Evolutionary conservation across 2,888 invertebrate genomes (phyloP).

Genomic region (Pollenia labialis): DNA sequence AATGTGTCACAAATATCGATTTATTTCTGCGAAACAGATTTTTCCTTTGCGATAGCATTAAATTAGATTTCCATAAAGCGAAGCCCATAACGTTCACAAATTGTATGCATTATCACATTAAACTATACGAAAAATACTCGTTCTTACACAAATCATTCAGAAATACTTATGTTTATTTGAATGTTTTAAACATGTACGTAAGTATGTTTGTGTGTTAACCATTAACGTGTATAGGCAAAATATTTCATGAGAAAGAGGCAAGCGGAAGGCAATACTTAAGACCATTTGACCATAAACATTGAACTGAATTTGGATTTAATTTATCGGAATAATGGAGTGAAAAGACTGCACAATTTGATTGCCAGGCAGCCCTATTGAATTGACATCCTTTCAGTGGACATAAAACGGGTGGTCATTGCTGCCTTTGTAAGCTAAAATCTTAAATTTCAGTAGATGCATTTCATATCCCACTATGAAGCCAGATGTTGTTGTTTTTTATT

Average conservation of each 20-base stretch:
- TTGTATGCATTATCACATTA: conserved; percentile 30
- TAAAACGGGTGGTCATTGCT: neutral
- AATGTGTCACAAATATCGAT: conserved; percentile 37
- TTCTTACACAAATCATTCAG: neutral
- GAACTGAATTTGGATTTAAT: conserved; percentile 82
- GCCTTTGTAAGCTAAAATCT: conserved; percentile 37
- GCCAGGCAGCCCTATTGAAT: conserved; percentile 33
- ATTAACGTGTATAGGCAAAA: conserved; percentile 15
- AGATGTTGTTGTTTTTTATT: conserved; percentile 26
- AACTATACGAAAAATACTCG: conserved; percentile 16
- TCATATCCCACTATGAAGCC: conserved; percentile 30
- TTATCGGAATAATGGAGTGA: conserved; percentile 80
- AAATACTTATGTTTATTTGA: conserved; percentile 6
- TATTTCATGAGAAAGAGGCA: neutral
- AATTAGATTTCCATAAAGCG: conserved; percentile 35
- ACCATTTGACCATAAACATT: conserved; percentile 82
- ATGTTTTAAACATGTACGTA: neutral
- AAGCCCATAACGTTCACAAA: conserved; percentile 21
- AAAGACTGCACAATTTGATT: conserved; percentile 59
- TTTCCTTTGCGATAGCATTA: conserved; percentile 16
- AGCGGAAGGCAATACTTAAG: conserved; percentile 76
- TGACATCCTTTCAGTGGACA: conserved; percentile 53
- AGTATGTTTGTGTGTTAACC: neutral
- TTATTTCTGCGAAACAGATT: neutral
- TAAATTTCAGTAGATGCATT: conserved; percentile 35